Percentiles rank a stretch among this genome's conserved stretches.
These are phyloP conservation scores for Plecturocebus donacophilus DNA, from an alignment of 2,113 vertebrate species.

Conservation along the genomic window DNA sequence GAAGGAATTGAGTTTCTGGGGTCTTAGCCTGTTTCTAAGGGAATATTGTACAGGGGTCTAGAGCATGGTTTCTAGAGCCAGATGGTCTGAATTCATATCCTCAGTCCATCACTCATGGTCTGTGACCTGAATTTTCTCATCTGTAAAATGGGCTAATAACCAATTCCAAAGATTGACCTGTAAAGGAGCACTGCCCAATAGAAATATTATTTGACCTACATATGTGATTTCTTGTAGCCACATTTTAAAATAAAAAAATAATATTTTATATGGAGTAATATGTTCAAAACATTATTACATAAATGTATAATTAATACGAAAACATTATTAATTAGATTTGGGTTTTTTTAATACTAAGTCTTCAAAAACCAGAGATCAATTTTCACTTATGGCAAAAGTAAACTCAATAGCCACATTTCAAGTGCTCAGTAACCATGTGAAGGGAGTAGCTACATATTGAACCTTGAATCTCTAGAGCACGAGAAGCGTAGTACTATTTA, in stretches of 20 bases:
- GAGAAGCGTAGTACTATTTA: background rate
- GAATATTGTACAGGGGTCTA: background rate
- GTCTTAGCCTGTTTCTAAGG: background rate
- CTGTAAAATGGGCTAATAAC: slow-evolving; percentile 32
- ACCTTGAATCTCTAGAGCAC: background rate
- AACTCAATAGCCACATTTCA: background rate
- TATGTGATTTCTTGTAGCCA: background rate
- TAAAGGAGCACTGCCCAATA: accelerated
- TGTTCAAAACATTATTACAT: background rate
- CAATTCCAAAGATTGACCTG: background rate
- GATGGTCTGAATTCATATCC: background rate
- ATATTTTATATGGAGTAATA: background rate
- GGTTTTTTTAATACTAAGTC: background rate
- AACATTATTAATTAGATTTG: background rate
- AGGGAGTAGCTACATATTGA: background rate
- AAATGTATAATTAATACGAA: background rate
- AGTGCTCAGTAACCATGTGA: background rate
- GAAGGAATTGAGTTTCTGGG: background rate
- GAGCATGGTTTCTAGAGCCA: background rate
- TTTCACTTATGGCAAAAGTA: background rate
- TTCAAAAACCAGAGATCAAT: background rate
- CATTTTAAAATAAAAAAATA: background rate
- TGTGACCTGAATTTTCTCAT: background rate
- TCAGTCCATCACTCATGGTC: accelerated
- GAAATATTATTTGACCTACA: background rate